Evolutionary conservation across 30 jellyfish, hydroid and myxozoan species (phyloP), one percentile per base, ranked within the genome.

Genomic region (Catostylus mosaicus): DNA sequence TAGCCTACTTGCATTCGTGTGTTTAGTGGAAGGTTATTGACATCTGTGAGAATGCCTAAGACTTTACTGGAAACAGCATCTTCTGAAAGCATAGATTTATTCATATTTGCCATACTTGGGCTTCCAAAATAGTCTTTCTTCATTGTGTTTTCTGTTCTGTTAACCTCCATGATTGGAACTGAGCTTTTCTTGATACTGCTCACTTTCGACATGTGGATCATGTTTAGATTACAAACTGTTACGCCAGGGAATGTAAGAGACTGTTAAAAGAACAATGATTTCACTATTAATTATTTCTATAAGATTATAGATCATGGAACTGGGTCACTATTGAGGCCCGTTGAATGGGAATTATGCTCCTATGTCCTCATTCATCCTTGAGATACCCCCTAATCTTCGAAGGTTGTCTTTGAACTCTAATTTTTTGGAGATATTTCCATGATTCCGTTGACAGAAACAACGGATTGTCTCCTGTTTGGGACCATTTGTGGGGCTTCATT

Each of bases 171-270:
- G 1, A 77, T 77, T 31, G 69, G 54, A 14, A 10, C 33, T 10
- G 40, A 14, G 18, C 60, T 52, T 14, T 66, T 31, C 19, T 10
- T 33, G 35, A 77, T 38, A 12, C 30, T 23, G 8, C n/a, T 60
- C 2, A 36, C 57, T 47, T n/a, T 22, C n/a, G 88, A 77, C 31
- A 8, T 36, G 11, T 2, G 86, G 27, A 82, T 47, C 86, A 82
- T 82, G 71, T 82, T 82, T 24, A 64, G 46, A 73, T 82, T 82
- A 80, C 92, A 82, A 54, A 82, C 62, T 27, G 92, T 82, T 23
- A 82, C 86, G 23, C 78, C 92, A 51, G 92, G 92, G 31, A 82
- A 82, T 32, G 66, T 34, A n/a, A 82, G 38, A 1, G 38, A 43
- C 92, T 82, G 60, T 6, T 66, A 81, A 51, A 30, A 37, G n/a